A percentile compares a stretch with the other conserved stretches of the same genome.
phyloP scores from a whole-genome alignment of 2,888 invertebrate genomes.

The Copidosoma aretas region DNA sequence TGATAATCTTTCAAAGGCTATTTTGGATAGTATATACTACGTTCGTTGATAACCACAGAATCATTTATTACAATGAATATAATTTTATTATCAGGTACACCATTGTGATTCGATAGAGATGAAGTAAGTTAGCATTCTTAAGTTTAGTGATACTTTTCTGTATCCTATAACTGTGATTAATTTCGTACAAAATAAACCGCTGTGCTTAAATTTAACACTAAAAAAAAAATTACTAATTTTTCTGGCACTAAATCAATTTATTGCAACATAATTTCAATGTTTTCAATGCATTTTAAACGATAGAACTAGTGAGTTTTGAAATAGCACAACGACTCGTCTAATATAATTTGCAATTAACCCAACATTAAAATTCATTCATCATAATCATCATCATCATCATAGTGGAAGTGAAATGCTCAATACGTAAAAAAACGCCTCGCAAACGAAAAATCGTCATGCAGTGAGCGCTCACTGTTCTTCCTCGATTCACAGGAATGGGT shows the following conservation, averaged over 20 bases:
- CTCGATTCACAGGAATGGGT: conserved; percentile 75
- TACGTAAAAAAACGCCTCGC: background rate
- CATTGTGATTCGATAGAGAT: background rate
- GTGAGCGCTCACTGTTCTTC: background rate
- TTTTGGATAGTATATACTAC: too few relatives aligned
- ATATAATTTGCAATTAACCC: background rate
- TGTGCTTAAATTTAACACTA: background rate
- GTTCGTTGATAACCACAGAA: too few relatives aligned
- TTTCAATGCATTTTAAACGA: background rate
- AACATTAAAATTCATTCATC: background rate
- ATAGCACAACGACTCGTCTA: background rate
- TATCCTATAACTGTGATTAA: background rate
- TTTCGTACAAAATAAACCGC: background rate
- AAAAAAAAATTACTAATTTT: background rate
- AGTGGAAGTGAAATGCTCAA: background rate
- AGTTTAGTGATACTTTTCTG: background rate
- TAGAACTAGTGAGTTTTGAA: conserved; percentile 2
- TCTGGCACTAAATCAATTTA: background rate
- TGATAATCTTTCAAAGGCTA: too few relatives aligned
- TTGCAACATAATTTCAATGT: background rate
- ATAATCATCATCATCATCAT: background rate
- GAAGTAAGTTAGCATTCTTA: background rate
- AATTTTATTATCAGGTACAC: background rate
- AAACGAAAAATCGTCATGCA: too few relatives aligned
- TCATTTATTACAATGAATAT: background rate